These are phyloP conservation scores for Lamprotornis superbus DNA, from an alignment of 2,113 vertebrate species.

Conservation along the genomic window DNA sequence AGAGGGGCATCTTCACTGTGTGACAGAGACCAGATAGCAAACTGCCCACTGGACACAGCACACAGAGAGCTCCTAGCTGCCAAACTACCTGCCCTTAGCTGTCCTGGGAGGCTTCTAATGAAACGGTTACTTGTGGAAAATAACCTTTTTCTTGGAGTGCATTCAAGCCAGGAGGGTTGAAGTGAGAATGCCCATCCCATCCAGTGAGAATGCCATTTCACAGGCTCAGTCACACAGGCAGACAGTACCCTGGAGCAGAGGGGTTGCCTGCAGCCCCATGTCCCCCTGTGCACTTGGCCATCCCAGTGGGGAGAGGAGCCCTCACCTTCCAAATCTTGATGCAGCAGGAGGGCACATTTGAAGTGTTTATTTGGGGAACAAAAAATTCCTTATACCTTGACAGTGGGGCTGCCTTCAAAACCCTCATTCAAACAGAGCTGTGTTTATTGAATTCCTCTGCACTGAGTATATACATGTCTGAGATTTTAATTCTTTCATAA, in stretches of 20 bases:
- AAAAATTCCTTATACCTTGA: slow-evolving; percentile 30
- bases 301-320: not conserved
- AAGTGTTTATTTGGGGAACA: slow-evolving; percentile 6
- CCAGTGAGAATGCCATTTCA: rapidly evolving
- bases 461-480: slow-evolving; percentile 6
- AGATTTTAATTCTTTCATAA: slow-evolving; percentile 35
- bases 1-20: rapidly evolving
- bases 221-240: not conserved
- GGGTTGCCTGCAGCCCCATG: not conserved
- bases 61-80: rapidly evolving
- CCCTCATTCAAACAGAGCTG: slow-evolving; percentile 26
- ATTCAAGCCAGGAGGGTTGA: not conserved
- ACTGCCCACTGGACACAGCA: not conserved
- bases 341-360: not conserved
- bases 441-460: slow-evolving; percentile 48
- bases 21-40: not conserved
- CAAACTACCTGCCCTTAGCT: not conserved
- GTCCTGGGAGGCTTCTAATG: not conserved
- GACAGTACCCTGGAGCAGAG: not conserved
- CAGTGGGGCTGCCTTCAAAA: not conserved
- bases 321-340: not conserved
- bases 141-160: not conserved
- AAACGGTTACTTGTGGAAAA: not conserved
- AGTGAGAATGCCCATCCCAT: not conserved
- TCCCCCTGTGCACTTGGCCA: rapidly evolving